Percentiles rank a stretch among this genome's conserved stretches.
Evolutionary conservation across 92 coral and sea anemone species (phyloP).

Genomic region (Zoanthus sociatus): DNA sequence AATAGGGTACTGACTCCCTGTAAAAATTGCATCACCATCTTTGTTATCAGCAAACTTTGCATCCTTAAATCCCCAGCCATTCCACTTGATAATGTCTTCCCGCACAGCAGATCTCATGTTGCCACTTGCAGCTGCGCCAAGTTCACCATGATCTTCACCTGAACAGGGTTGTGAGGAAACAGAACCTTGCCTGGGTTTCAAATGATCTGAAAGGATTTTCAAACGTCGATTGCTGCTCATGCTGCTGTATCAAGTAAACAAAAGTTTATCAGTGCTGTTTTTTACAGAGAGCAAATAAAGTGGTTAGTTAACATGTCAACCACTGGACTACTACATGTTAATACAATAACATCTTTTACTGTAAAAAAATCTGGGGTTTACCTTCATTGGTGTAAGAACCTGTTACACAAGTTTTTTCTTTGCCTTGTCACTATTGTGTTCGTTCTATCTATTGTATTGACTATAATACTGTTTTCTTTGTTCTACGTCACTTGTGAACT

Average conservation of each 20-base stretch:
- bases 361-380: no score
- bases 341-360: no score
- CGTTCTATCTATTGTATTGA: no score
- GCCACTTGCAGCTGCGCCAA: constrained; percentile 22
- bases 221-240: constrained; percentile 79
- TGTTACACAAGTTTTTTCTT: no score
- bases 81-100: constrained; percentile 84
- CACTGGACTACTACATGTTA: no score
- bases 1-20: constrained; percentile 85
- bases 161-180: constrained; percentile 21
- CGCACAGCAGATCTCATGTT: constrained; percentile 72
- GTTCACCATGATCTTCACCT: constrained; percentile 19
- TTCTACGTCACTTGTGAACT: no score
- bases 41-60: constrained; percentile 77
- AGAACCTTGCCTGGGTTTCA: constrained; percentile 33
- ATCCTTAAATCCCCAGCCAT: constrained; percentile 98
- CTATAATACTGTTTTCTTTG: no score
- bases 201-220: constrained; percentile 71
- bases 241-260: not conserved
- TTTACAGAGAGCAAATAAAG: no score
- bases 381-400: no score
- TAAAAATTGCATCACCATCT: constrained; percentile 79
- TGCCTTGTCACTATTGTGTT: no score
- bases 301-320: no score
- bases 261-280: not conserved